These are phyloP conservation scores for Pangasius krempfi DNA, from an alignment of 2,797 vertebrate species.

Conservation along the genomic window DNA sequence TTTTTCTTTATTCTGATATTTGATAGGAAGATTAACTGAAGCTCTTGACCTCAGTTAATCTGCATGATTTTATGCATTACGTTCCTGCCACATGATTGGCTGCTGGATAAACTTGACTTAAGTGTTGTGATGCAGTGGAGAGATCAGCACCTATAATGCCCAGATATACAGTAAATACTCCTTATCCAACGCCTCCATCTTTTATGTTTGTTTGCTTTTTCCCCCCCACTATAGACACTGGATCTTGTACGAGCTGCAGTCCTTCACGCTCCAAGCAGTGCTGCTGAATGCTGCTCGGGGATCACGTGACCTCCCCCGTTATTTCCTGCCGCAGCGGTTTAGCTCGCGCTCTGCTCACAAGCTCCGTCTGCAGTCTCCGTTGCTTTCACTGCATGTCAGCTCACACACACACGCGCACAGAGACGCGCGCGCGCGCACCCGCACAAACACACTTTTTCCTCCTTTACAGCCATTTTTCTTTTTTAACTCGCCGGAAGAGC, in stretches of 20 bases:
- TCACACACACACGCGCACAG: constrained; percentile 42
- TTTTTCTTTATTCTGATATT: not conserved
- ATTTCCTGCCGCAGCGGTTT: constrained; percentile 70
- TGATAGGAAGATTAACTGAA: not conserved
- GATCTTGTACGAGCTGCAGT: not conserved
- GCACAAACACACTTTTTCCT: not conserved
- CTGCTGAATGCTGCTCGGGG: constrained; percentile 2
- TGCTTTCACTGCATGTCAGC: constrained; percentile 34
- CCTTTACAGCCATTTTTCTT: constrained; percentile 9
- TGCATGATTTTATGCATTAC: not conserved
- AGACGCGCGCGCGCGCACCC: constrained; percentile 41
- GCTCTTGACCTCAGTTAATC: not conserved
- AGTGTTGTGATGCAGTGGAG: not conserved
- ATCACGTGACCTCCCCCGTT: constrained; percentile 70
- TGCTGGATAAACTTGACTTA: not conserved
- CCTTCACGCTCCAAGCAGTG: not conserved
- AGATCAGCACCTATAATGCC: not conserved
- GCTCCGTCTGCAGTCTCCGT: constrained; percentile 54
- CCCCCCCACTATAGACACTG: not conserved
- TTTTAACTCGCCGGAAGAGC: not conserved
- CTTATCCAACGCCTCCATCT: not conserved
- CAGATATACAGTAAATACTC: not conserved
- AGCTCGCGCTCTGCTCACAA: constrained; percentile 17
- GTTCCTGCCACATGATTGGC: not conserved
- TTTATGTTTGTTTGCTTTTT: not conserved